Base-by-base conservation (phyloP, 2,888 invertebrate species). In the Pyrrhia umbra region DNA sequence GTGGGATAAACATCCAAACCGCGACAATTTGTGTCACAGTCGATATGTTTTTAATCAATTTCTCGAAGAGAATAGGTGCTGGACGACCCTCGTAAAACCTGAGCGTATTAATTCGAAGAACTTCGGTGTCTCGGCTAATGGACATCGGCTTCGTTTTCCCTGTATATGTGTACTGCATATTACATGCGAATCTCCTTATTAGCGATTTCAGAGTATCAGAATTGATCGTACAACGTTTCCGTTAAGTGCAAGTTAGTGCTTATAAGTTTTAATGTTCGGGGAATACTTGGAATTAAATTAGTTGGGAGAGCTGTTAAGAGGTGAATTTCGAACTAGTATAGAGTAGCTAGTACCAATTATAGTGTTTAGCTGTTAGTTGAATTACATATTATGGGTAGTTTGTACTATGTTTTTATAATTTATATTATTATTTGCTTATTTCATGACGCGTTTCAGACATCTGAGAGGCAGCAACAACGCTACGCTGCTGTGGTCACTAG, bases 21-120 rank as follows among this genome's bases (percentile, higher is more conserved):
- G 20, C 43, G 70, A 69, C 75, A 56, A 45, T 69, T 75, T 40
- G 70, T 55, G 51, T 69, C 51, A 49, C 40, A 57, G 25, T 57
- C 70, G 27, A 27, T 46, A 57, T 57, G 56, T 75, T 75, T 71
- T 52, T 63, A 71, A 71, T 75, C 64, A 71, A 71, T 71, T 63
- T 57, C 23, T 39, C 21, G 39, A 61, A 43, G 23, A 51, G 43
- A 51, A 37, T 61, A 16, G 43, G 46, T 50, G 34, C 37, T 60
- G 10, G 16, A 21, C 49, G 21, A 55, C 50, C 56, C 54, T 75
- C 72, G 54, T 63, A 75, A 75, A 70, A 46, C 54, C 52, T n/a
- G 65, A 58, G 58, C 65, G 71, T 63, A 75, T 65, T 72, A 65
- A 65, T 72, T 65, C 58, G 54, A 65, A 56, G 43, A 56, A 49